Percentiles rank a stretch among this genome's conserved stretches.
These are phyloP conservation scores for Chymomyza amoena DNA, from an alignment of 2,888 invertebrate species.

Conservation along the genomic window DNA sequence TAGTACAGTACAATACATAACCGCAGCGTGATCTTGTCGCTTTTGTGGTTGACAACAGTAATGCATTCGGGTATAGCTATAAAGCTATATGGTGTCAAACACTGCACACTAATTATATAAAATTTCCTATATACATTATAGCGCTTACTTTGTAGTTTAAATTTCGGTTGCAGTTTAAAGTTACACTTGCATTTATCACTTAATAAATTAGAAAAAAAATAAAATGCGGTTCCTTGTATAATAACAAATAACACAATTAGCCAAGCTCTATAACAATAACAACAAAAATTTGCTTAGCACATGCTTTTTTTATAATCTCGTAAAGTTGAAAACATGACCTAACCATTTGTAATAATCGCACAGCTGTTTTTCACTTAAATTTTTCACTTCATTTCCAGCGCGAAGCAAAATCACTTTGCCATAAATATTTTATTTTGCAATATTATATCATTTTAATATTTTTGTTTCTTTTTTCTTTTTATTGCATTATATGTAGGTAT, in stretches of 20 bases:
- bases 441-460: too few relatives aligned
- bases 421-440: background rate
- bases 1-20: background rate
- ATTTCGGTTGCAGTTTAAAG: background rate
- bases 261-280: too few relatives aligned
- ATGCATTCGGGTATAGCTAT: background rate
- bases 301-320: background rate
- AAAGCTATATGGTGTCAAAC: background rate
- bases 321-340: constrained; percentile 20
- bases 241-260: background rate
- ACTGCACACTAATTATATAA: background rate
- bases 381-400: background rate
- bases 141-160: background rate
- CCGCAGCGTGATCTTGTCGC: background rate
- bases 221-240: background rate
- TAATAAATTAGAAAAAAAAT: too few relatives aligned
- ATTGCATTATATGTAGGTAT: constrained; percentile 5
- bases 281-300: background rate
- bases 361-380: background rate
- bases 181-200: background rate
- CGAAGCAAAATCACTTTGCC: background rate
- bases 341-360: background rate
- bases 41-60: background rate
- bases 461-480: background rate
- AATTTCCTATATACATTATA: background rate